Evolutionary conservation across 2,113 vertebrate genomes (phyloP), one percentile per base, ranked within the genome.

Genomic region (Tylochromis polylepis): DNA sequence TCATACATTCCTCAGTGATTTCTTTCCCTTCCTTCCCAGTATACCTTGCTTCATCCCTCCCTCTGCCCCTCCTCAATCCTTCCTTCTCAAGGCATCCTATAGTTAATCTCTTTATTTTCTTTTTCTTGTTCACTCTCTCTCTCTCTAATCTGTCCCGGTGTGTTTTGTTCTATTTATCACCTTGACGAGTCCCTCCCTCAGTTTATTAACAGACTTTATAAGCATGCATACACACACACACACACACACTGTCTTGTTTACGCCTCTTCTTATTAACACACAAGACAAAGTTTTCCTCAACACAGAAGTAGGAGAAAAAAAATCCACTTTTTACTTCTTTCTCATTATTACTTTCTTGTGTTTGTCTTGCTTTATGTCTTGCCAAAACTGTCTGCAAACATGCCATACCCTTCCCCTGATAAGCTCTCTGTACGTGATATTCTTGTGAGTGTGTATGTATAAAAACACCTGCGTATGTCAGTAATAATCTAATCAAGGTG

Each of bases 131-230:
- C 62, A 8, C 29, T 11, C 36, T 53, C 43, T 55, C n/a, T 46
- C 43, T 51, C 57, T 78, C 46, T 93, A 93, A 91, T 92, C 88
- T 62, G 34, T 88, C 85, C 82, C 31, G 1, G 43, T 89, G 85
- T 90, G 89, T 81, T 93, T 90, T 92, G 88, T 91, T 90, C 89
- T 92, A 92, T 94, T 95, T 91, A 93, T 92, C 93, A 95, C 90
- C 91, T 87, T 92, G 92, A 93, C 82, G 38, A 93, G 92, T 92
- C 92, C 91, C 89, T 93, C 90, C 88, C 92, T 93, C 89, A 88
- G 84, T 95, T 95, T 92, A 93, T 92, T 91, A 93, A 88, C 91
- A 91, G 85, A 87, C 81, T 89, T 86, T 79, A 67, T 2, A 12
- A 27, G 12, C 62, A 60, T 11, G 24, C n/a, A 16, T 27, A 77